Evolutionary conservation across 2,888 invertebrate genomes (phyloP).

Genomic region (Pheosia gnoma): DNA sequence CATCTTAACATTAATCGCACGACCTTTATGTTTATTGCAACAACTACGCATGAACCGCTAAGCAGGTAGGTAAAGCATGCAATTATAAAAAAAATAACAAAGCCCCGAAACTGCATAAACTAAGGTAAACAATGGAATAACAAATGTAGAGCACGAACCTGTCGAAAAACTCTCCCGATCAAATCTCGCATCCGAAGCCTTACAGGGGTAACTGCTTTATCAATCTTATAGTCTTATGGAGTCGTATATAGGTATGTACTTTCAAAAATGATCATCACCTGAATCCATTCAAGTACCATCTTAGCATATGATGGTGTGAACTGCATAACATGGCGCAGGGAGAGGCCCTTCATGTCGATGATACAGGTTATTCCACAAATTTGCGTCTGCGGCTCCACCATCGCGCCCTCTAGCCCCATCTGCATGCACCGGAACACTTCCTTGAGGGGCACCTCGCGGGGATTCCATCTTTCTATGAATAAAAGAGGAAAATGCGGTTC

Average conservation of each 20-base stretch:
- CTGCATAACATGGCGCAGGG: constrained; percentile 89
- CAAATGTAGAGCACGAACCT: no score
- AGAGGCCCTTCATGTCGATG: constrained; percentile 90
- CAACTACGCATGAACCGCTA: neutral
- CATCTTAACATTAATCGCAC: neutral
- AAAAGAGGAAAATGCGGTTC: neutral
- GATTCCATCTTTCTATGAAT: constrained; percentile 89
- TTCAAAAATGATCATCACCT: constrained; percentile 64
- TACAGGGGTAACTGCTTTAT: no score
- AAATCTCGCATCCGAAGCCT: no score
- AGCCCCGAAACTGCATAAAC: no score
- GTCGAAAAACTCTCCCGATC: no score
- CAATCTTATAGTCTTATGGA: no score
- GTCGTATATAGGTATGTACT: no score
- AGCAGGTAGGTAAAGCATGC: neutral
- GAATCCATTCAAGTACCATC: constrained; percentile 88
- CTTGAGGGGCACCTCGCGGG: constrained; percentile 85
- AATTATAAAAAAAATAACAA: no score
- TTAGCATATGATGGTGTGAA: constrained; percentile 91
- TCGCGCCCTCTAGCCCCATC: constrained; percentile 88
- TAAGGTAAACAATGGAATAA: no score
- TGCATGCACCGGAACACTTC: constrained; percentile 89
- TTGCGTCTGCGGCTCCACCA: constrained; percentile 91
- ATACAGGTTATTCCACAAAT: constrained; percentile 89
- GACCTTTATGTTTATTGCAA: neutral